phyloP scores from a whole-genome alignment of 2,888 invertebrate species.

The Abrostola triplasia region DNA sequence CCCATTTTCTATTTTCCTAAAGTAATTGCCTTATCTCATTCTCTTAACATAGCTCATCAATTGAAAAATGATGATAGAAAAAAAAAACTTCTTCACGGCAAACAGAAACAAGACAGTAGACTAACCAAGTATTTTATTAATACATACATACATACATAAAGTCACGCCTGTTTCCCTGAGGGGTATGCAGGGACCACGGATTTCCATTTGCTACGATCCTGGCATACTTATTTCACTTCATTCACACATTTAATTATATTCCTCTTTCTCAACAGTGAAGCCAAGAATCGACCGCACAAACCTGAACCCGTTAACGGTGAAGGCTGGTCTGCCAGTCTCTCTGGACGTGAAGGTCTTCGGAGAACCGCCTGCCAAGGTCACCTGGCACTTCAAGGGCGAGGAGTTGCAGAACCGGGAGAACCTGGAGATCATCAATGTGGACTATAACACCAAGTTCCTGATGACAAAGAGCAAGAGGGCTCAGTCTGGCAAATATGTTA shows the following conservation, averaged over 20 bases:
- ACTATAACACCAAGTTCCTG: slow-evolving; percentile 97
- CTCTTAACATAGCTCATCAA: no score
- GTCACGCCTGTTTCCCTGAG: no score
- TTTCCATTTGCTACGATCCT: no score
- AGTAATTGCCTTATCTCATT: no score
- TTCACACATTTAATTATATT: background rate
- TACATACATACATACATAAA: no score
- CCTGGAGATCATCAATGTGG: slow-evolving; percentile 93
- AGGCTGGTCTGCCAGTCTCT: slow-evolving; percentile 95
- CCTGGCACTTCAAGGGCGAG: slow-evolving; percentile 94
- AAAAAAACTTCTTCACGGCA: no score
- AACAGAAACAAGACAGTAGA: background rate
- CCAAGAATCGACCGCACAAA: slow-evolving; percentile 97
- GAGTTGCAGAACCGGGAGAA: slow-evolving; percentile 89
- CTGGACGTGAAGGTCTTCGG: slow-evolving; percentile 97
- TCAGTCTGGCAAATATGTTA: slow-evolving; percentile 95
- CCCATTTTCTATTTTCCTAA: no score
- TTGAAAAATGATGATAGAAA: no score
- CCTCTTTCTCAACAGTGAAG: slow-evolving; percentile 90
- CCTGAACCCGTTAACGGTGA: slow-evolving; percentile 94
- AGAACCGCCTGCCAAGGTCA: slow-evolving; percentile 97
- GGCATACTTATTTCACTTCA: no score
- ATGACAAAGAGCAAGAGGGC: slow-evolving; percentile 94
- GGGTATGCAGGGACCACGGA: no score
- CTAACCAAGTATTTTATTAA: background rate